Conservation (phyloP, 2,797 vertebrate genomes). For the Pangasius djambal region DNA sequence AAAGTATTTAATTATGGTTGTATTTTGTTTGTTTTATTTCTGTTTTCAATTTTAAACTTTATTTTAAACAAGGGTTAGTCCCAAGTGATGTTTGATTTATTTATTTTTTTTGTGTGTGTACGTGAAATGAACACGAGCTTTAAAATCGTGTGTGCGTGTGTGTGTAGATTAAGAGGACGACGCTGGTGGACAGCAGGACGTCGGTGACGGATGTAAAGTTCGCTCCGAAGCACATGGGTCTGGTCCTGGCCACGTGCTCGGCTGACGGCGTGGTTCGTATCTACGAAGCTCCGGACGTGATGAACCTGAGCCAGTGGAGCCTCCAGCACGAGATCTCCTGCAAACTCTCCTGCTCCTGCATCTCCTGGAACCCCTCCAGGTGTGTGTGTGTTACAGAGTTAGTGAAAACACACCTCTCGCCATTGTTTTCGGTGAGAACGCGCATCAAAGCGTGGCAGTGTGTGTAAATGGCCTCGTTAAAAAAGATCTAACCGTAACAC, state of each 20-base stretch:
- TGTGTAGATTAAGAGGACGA: conserved; percentile 94
- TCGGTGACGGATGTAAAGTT: conserved; percentile 99
- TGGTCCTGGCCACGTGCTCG: conserved; percentile 96
- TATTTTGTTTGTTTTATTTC: neutral
- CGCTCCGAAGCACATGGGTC: conserved; percentile 97
- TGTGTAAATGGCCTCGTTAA: neutral
- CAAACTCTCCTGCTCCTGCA: conserved; percentile 97
- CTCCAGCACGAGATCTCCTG: conserved; percentile 97
- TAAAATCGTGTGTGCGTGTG: neutral
- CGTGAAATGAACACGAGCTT: neutral
- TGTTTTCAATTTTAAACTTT: no score
- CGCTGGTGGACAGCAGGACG: conserved; percentile 95
- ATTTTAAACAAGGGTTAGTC: no score
- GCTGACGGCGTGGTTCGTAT: conserved; percentile 95
- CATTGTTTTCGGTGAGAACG: neutral
- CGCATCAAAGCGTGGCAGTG: neutral
- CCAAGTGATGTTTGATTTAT: no score
- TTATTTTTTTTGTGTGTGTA: no score
- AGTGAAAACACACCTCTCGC: neutral
- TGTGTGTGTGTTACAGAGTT: conserved; percentile 59
- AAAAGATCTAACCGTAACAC: neutral
- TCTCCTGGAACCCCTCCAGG: conserved; percentile 99
- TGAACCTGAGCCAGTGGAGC: conserved; percentile 99
- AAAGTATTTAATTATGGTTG: neutral
- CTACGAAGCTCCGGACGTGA: conserved; percentile 96